Evolutionary conservation across 2,888 invertebrate genomes (phyloP), one percentile per base, ranked within the genome.

Genomic region (Cyclophora punctaria): DNA sequence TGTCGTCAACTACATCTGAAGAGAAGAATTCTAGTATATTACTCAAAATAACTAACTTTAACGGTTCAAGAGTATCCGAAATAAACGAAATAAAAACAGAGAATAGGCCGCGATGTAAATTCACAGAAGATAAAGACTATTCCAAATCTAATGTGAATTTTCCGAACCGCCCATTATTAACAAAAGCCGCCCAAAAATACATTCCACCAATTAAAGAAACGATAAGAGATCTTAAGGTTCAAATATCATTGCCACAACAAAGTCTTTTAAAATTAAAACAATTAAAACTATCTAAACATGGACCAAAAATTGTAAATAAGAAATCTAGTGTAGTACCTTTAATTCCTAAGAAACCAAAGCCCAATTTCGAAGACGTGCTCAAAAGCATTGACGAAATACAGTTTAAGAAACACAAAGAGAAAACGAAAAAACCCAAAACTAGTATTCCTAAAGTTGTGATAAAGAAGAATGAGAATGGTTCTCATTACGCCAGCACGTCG

Each of bases 141-240:
- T 64, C 20, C 20, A 20, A 20, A 20, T 20, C 71, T 43, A 67
- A 69, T 56, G 59, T 67, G 46, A 70, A 63, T 56, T 71, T 73
- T 46, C 62, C 66, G 41, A 66, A 69, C 58, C 68, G 83, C 53
- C 84, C 83, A 35, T 70, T 89, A 53, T 69, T 89, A 47, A 89
- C 89, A 41, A 89, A 89, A 71, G 89, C 79, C 48, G 89, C 89
- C 49, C 84, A 88, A 71, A 89, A 89, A 73, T 89, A 89, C 64
- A 89, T 89, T 66, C 89, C 89, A 48, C 89, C 89, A 3, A 58
- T 84, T 56, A 81, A 77, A 69, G 82, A 83, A 63, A 68, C 76
- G 34, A 71, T 80, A 48, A 68, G 69, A 45, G 81, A 88, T 62
- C 72, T 89, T 41, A 89, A 86, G 75, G 78, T 88, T 42, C 80